Base-by-base conservation (phyloP, 2,113 vertebrate genomes). In the Prolemur simus region DNA sequence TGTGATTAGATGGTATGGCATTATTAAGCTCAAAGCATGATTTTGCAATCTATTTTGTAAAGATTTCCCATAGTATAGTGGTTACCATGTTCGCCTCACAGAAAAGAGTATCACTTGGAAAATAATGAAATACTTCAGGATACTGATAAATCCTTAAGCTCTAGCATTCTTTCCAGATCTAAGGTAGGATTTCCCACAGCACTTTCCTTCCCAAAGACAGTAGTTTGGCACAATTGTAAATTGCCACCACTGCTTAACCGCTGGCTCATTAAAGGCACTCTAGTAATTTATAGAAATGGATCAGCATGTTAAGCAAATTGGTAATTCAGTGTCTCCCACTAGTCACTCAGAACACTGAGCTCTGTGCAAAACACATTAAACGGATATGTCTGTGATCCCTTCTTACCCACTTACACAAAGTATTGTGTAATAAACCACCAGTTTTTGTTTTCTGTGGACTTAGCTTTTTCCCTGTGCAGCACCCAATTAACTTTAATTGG, bases 401-500 rank as follows among this genome's bases (percentile, higher is more conserved):
- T 87, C 42, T 91, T 91, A 93, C 60, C 32, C 21, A 68, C 45
- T 85, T 78, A 73, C 77, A 93, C 27, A 84, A 96, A 96, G 18
- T 12, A 87, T 95, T 91, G 73, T 81, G 5, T 93, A 94, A 91
- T 89, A 96, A 96, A 96, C 47, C 39, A 93, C 58, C 42, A 76
- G 56, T 95, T 91, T 97, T 96, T 95, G 18, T 88, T 96, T 93
- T 64, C 81, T 93, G 3, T 89, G 83, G 63, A 84, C n/a, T 87
- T 90, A 69, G 37, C 84, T 97, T 94, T 86, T n/a, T 96, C n/a
- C 78, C 52, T 82, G 34, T 86, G 82, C 21, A 91, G 32, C 45
- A 93, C 60, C 76, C 94, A 96, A 45, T 93, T 95, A 95, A 91
- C 77, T 96, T 96, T 91, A 97, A 96, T 91, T 94, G 47, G 27